A percentile compares a stretch with the other conserved stretches of the same genome.
Conservation (phyloP, 1,140 invertebrate genomes). For the Cydia fagiglandana region DNA sequence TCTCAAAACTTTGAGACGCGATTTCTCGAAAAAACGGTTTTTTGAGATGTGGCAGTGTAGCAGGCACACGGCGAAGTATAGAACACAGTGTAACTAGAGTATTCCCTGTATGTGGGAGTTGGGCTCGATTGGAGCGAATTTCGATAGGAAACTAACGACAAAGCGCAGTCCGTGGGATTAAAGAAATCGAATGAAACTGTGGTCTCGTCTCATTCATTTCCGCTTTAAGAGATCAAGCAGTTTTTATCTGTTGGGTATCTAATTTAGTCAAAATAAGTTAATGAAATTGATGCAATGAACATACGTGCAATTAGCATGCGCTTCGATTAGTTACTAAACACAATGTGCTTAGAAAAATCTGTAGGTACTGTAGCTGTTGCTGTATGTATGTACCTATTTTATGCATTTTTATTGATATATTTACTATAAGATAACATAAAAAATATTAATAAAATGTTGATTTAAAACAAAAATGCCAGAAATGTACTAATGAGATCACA, state of each 20-base stretch:
- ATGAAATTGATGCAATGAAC: neutral
- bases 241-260: neutral
- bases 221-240: conserved; percentile 7
- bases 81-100: neutral
- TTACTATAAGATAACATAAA: no score
- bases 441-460: no score
- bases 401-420: no score
- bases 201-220: conserved; percentile 1
- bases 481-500: no score
- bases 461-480: no score
- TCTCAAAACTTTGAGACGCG: no score
- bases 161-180: conserved; percentile 19
- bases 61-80: no score
- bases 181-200: conserved; percentile 26
- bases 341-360: no score
- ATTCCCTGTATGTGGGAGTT: neutral
- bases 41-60: no score
- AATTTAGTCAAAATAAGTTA: neutral
- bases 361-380: no score
- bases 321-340: neutral
- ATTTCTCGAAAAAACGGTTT: no score
- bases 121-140: neutral
- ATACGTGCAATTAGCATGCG: conserved; percentile 38
- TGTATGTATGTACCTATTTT: no score
- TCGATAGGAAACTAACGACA: conserved; percentile 13